Evolutionary conservation across 2,113 vertebrate genomes (phyloP), one percentile per base, ranked within the genome.

Genomic region (Bambusicola thoracicus): DNA sequence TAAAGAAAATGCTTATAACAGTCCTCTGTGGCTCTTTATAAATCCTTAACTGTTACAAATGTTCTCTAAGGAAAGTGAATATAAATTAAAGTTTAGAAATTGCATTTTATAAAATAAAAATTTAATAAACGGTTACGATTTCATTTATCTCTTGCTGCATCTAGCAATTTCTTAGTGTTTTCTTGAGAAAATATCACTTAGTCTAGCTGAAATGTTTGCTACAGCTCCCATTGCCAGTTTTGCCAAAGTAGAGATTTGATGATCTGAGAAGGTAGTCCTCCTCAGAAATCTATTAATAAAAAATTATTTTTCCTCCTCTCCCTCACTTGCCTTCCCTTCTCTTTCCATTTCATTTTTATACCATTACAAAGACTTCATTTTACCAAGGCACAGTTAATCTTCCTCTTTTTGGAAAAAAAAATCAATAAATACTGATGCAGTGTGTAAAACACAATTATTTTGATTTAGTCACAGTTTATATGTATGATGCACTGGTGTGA

Each of bases 381-480:
- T 40, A 49, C 38, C 16, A 56, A 82, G 30, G 20, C 27, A 69
- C 36, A 36, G 69, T 72, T 66, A 2, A 41, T 95, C 46, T 86
- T 83, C 74, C 10, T 13, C 22, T 63, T 88, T 90, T 56, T 65
- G 48, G 22, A 24, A 49, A 49, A 49, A 49, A 49, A 22, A n/a
- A n/a, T n/a, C n/a, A n/a, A 49, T 76, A 90, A 90, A 69, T 78
- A 53, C 7, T 2, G n/a, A 43, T 27, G 80, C 15, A 92, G 21
- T 13, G 2, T 65, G 51, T 74, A 79, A 89, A 95, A 81, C 73
- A 43, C 29, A 81, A 61, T 72, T 90, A 68, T 78, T 95, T 88
- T 92, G 27, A 69, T 84, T 78, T 90, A 69, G 73, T 90, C 80
- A 93, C 32, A 44, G 78, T 70, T 93, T 69, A 67, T 86, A 89